Evolutionary conservation across 2,797 vertebrate species (phyloP), one percentile per base, ranked within the genome.

Genomic region (Calcarius lapponicus): DNA sequence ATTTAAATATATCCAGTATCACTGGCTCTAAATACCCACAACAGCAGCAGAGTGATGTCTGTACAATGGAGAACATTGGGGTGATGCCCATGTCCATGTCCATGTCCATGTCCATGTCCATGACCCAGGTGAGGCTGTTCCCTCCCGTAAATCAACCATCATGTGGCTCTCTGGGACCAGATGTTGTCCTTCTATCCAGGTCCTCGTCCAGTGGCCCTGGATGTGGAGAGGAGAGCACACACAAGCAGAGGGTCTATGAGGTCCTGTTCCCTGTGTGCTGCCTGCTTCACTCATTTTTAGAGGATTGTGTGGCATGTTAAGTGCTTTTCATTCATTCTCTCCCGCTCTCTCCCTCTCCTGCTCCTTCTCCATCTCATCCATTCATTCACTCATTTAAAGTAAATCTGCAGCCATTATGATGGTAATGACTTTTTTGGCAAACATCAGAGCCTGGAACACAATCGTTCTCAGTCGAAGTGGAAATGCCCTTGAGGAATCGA

Each of bases 401-500:
- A 86, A 61, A 81, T 81, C 43, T 73, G 51, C 64, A 76, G 67
- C 78, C 70, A 62, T 93, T 92, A 88, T 28, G 42, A 36, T 28
- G 43, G 40, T 90, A 91, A 86, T 88, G 85, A 72, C 72, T 65
- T 69, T 84, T 89, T 82, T 88, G 82, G 74, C 64, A 91, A 75
- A 61, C 65, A 4, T 8, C 36, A 73, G 58, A 79, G 40, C 56
- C 60, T 29, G 73, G 62, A 88, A 45, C 16, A 47, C 29, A 36
- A 29, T 42, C 13, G 5, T 65, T 66, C 57, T 87, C 54, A 22
- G 50, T 19, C 24, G 2, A 14, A 86, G 69, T 71, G 74, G 64
- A 78, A 91, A 38, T 11, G 36, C 47, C 73, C 62, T 69, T 86
- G 69, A 34, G 65, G 65, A 32, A 53, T 18, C 3, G 29, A 40